Percentiles rank a stretch among this genome's conserved stretches.
These are phyloP conservation scores for Neoarius graeffei DNA, from an alignment of 2,113 vertebrate genomes.

Conservation along the genomic window DNA sequence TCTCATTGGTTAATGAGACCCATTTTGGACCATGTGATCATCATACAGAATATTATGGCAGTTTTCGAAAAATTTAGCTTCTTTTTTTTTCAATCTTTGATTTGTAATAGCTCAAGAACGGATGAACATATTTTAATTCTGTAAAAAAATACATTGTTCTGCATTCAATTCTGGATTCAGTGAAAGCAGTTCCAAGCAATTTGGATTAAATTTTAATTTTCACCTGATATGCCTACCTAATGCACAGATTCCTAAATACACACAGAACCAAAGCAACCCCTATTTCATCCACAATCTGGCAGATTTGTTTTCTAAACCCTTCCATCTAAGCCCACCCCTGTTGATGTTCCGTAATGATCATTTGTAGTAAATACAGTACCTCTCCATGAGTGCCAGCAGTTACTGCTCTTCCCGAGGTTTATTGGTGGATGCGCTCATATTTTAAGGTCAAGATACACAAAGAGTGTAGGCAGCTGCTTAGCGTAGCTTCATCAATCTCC, in stretches of 20 bases:
- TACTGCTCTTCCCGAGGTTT: constrained; percentile 58
- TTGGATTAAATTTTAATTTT: too few species aligned
- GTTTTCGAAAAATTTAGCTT: too few species aligned
- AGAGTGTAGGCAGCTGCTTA: constrained; percentile 21
- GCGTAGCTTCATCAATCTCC: constrained; percentile 64
- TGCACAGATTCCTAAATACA: background rate
- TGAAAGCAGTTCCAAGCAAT: too few species aligned
- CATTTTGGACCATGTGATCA: too few species aligned
- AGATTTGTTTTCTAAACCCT: background rate
- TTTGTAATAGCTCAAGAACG: too few species aligned
- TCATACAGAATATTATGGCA: too few species aligned
- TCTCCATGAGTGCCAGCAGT: constrained; percentile 35
- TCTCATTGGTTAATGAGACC: too few species aligned
- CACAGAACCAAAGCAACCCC: background rate
- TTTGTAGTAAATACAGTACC: background rate
- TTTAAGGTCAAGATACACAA: constrained; percentile 51
- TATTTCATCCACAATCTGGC: background rate
- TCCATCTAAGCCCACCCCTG: background rate
- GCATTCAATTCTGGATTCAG: too few species aligned
- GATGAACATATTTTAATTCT: too few species aligned
- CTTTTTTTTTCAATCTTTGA: too few species aligned
- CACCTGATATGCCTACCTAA: too few species aligned
- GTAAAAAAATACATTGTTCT: too few species aligned
- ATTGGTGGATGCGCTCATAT: constrained; percentile 62
- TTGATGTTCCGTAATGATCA: background rate